Evolutionary conservation across 2,797 vertebrate genomes (phyloP), one percentile per base, ranked within the genome.

Genomic region (Arrhamphus sclerolepis): DNA sequence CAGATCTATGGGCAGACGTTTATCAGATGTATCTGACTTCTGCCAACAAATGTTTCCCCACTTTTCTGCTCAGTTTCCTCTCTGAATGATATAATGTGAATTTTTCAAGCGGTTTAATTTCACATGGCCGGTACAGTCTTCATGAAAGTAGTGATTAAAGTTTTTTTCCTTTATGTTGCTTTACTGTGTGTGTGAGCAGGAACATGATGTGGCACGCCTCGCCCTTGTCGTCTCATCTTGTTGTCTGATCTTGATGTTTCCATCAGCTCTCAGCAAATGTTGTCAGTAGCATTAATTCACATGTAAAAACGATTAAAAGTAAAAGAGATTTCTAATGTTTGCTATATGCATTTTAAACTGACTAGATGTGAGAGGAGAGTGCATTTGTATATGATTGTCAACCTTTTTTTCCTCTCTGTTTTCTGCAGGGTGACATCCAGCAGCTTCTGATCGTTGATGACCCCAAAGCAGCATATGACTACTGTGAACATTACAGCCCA

Each of bases 401-500:
- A n/a, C n/a, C n/a, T n/a, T n/a, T n/a, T n/a, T n/a, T n/a, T n/a
- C n/a, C n/a, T n/a, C n/a, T n/a, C n/a, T 70, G 50, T 78, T 65
- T 60, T 62, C 66, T 62, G 17, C 91, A 99, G 98, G 97, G 98
- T 6, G 96, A 99, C 80, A 98, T 99, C 87, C 98, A 99, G 85
- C 97, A 99, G 76, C 89, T 99, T 61, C 80, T 99, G 89, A 96
- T 99, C 52, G 88, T 94, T 41, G 87, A 88, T 6, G 97, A 99
- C 82, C 93, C 96, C 54, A 95, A 95, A 86, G 97, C 96, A 49
- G 97, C 98, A 0, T 95, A 94, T 53, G 97, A 98, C 89, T 98
- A 99, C 90, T 99, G 98, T 88, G 96, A 97, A 85, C 95, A 98
- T 81, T 99, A 97, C 70, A 98, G 94, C 84, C 95, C 97, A 0